Conservation (phyloP, 2,797 vertebrate genomes). For the Sebastes variabilis region DNA sequence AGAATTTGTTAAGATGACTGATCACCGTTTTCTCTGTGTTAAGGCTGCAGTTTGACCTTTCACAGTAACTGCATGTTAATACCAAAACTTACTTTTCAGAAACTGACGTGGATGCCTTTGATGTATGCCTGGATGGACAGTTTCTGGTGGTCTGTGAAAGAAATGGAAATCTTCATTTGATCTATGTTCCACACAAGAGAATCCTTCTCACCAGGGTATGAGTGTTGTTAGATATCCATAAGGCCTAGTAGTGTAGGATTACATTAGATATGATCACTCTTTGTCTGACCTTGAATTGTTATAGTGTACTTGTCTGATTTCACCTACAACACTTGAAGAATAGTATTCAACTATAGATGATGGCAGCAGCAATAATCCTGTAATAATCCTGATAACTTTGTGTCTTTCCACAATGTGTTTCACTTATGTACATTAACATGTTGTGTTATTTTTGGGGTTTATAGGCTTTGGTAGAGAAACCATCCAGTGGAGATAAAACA, state of each 20-base stretch:
- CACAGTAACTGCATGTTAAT: not conserved
- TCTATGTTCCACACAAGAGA: slow-evolving; percentile 90
- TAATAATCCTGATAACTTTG: not conserved
- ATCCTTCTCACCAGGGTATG: slow-evolving; percentile 90
- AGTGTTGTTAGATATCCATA: not conserved
- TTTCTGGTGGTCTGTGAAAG: slow-evolving; percentile 95
- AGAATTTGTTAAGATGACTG: not conserved
- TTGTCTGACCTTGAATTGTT: not conserved
- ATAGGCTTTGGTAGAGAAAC: slow-evolving; percentile 83
- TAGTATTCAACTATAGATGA: not conserved
- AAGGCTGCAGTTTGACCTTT: not conserved
- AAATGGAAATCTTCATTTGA: slow-evolving; percentile 92
- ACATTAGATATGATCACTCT: not conserved
- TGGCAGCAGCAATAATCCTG: not conserved
- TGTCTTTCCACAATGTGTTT: not conserved
- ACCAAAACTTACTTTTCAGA: slow-evolving; percentile 76
- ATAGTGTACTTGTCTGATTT: not conserved
- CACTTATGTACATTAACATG: not conserved
- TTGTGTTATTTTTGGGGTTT: not conserved
- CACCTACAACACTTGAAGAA: not conserved
- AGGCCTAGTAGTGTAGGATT: not conserved
- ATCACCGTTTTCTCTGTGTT: not conserved
- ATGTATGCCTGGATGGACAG: slow-evolving; percentile 86
- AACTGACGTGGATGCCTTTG: slow-evolving; percentile 89
- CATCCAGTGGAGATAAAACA: slow-evolving; percentile 72